Conservation (phyloP, 1,140 invertebrate genomes). For the Cylas formicarius region DNA sequence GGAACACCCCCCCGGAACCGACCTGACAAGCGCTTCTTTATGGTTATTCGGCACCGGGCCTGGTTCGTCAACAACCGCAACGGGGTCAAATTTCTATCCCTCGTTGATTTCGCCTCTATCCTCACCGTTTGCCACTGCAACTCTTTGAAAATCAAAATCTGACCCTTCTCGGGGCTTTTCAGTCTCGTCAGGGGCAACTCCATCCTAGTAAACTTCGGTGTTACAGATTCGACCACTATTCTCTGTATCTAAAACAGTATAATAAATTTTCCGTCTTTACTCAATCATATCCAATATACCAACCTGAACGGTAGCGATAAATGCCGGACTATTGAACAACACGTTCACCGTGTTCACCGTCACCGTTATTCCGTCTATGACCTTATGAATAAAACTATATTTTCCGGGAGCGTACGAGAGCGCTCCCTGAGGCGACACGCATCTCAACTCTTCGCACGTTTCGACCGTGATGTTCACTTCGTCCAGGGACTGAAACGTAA, state of each 20-base stretch:
- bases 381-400: conserved; percentile 83
- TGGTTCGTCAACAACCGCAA: conserved; percentile 90
- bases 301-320: conserved; percentile 91
- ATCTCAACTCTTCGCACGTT: conserved; percentile 78
- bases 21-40: conserved; percentile 91
- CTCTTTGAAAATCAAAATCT: conserved; percentile 96
- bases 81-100: conserved; percentile 76
- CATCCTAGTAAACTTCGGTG: conserved; percentile 76
- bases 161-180: conserved; percentile 79
- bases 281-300: conserved; percentile 10
- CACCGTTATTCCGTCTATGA: conserved; percentile 96
- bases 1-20: conserved; percentile 21
- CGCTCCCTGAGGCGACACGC: conserved; percentile 48
- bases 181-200: conserved; percentile 84
- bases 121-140: conserved; percentile 93
- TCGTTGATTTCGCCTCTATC: conserved; percentile 84
- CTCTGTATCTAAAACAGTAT: conserved; percentile 60
- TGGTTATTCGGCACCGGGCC: conserved; percentile 89
- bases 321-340: conserved; percentile 88
- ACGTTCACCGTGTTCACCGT: conserved; percentile 90
- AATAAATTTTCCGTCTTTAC: conserved; percentile 1
- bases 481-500: conserved; percentile 71
- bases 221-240: conserved; percentile 87
- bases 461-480: conserved; percentile 85
- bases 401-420: conserved; percentile 46